phyloP scores from a whole-genome alignment of 2,113 vertebrate species.

The Urocitellus parryii region DNA sequence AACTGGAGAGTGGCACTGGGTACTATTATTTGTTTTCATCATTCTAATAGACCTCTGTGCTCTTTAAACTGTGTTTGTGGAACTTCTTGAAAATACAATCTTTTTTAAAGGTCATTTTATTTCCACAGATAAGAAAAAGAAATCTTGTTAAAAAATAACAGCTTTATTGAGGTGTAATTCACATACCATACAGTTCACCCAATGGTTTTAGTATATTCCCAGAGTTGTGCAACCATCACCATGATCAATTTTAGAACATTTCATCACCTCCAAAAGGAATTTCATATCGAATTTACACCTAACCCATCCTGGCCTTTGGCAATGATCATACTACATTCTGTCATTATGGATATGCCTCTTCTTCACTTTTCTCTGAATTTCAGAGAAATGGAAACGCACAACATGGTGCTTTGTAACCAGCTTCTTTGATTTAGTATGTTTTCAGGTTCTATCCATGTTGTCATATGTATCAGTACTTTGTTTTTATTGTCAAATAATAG shows the following conservation, averaged over 20 bases:
- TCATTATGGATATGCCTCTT: background rate
- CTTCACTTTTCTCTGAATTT: background rate
- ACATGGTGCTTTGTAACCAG: background rate
- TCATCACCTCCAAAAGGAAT: background rate
- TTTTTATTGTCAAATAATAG: constrained; percentile 29
- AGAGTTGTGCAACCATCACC: background rate
- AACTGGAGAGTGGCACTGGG: background rate
- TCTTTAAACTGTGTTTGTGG: background rate
- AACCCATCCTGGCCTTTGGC: too few species aligned
- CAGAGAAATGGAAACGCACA: background rate
- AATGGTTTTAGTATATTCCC: background rate
- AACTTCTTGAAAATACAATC: background rate
- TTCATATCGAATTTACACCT: background rate
- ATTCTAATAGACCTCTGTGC: background rate
- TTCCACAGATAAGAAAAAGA: constrained; percentile 10
- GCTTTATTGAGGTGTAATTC: background rate
- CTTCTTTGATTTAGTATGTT: background rate
- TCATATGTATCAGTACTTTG: background rate
- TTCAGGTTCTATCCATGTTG: constrained; percentile 23
- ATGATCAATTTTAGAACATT: background rate
- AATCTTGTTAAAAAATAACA: background rate
- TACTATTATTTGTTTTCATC: background rate
- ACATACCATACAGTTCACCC: background rate
- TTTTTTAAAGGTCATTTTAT: background rate
- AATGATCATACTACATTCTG: background rate